Evolutionary conservation across 2,888 invertebrate species (phyloP), one percentile per base, ranked within the genome.

Genomic region (Drosophila kambysellisi): DNA sequence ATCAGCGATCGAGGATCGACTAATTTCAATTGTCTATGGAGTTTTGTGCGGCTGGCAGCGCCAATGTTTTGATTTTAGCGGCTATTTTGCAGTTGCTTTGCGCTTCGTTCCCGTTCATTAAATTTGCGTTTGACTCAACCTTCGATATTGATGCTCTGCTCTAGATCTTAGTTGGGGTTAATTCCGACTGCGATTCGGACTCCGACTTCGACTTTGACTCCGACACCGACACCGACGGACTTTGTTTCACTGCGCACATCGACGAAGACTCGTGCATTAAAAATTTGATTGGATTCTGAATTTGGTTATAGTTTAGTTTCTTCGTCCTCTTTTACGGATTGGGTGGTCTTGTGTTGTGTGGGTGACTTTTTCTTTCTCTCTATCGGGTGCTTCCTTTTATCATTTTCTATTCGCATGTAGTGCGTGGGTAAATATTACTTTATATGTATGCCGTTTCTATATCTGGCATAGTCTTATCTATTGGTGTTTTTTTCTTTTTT

Each of bases 21-120:
- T 69, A 75, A 69, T 78, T 68, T 57, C 66, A 79, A 82, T 76
- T 76, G 71, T 70, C 72, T 72, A 72, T 82, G 61, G 74, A 52
- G 70, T 60, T 61, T 78, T 78, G 82, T 71, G 74, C 71, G 69
- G 66, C 62, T 70, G 76, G 76, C 65, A 70, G 69, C 57, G 68
- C 77, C 77, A 84, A 84, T 75, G 57, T 73, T 73, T 83, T 82
- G 76, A 70, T 69, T 74, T 74, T 73, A 72, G 65, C 58, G 85
- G 75, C 81, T 87, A 83, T 76, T 74, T 68, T 73, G 76, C 74
- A 68, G 59, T 87, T 78, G 70, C 51, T 83, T 70, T 79, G 75
- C 66, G 54, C 75, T 86, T 88, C 88, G 82, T 87, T 89, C 60
- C 87, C 84, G 84, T 82, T 93, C 93, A 93, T 93, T 92, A 93